Conservation (phyloP, 2,888 invertebrate species). For the Prosopocoilus inquinatus region DNA sequence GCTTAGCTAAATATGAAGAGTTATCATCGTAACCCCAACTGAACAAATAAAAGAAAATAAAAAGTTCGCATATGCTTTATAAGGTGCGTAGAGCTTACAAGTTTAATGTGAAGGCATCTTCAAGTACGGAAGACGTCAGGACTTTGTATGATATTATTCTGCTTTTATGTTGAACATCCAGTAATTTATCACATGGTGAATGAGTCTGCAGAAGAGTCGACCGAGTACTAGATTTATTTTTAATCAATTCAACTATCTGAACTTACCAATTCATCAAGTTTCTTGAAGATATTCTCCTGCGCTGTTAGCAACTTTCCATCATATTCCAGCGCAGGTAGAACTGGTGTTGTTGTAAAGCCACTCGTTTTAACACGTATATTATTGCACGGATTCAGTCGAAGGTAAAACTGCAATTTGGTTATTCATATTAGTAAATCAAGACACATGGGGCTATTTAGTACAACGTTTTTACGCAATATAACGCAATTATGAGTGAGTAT, state of each 20-base stretch:
- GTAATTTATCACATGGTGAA: conserved; percentile 1
- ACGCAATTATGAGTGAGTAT: neutral
- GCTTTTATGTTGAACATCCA: conserved; percentile 2
- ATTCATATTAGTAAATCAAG: too few relatives aligned
- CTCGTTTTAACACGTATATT: conserved; percentile 12
- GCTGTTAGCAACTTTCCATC: conserved; percentile 9
- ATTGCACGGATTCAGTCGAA: conserved; percentile 5
- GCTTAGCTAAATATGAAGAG: conserved; percentile 10
- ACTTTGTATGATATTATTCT: conserved; percentile 17
- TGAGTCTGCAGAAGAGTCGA: neutral
- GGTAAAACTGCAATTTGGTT: conserved; percentile 3
- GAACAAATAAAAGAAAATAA: conserved; percentile 1
- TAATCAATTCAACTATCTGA: neutral
- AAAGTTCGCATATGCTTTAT: neutral
- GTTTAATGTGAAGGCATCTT: conserved; percentile 4
- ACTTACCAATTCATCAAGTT: conserved; percentile 13
- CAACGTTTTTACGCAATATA: neutral
- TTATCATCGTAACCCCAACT: conserved; percentile 19
- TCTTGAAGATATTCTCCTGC: conserved; percentile 4
- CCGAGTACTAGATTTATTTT: neutral
- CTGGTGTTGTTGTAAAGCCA: conserved; percentile 13
- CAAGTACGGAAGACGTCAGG: conserved; percentile 9
- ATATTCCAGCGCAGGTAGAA: conserved; percentile 10
- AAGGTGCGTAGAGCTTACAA: conserved; percentile 7
- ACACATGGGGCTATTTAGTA: too few relatives aligned